These are phyloP conservation scores for Lutjanus campechanus DNA, from an alignment of 2,797 vertebrate species.

Conservation along the genomic window DNA sequence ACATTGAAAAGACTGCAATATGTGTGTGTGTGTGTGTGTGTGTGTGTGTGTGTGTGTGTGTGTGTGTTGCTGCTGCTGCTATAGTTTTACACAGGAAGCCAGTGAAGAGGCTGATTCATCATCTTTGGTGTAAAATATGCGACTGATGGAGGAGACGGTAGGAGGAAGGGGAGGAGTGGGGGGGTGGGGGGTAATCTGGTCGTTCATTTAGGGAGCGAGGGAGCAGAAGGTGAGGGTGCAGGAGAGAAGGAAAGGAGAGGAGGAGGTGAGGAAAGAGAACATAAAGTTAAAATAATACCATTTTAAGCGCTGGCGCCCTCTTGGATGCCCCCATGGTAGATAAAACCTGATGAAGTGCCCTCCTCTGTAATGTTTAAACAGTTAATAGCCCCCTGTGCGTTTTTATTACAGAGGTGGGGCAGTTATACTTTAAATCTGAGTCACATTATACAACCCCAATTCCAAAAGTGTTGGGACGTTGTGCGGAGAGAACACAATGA, in stretches of 20 bases:
- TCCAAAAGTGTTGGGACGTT: too few species aligned
- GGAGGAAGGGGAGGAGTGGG: background rate
- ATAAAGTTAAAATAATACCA: too few species aligned
- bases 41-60: slow-evolving; percentile 39
- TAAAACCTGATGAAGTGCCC: too few species aligned
- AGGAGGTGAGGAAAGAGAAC: background rate
- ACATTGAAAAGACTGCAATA: slow-evolving; percentile 38
- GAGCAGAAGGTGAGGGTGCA: background rate
- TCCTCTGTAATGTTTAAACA: too few species aligned
- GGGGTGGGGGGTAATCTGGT: too few species aligned
- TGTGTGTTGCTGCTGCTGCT: slow-evolving; percentile 32
- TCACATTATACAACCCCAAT: too few species aligned
- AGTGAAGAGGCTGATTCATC: slow-evolving; percentile 72
- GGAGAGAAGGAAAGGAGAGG: background rate
- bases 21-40: slow-evolving; percentile 37
- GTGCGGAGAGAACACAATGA: too few species aligned
- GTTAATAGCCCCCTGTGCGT: too few species aligned
- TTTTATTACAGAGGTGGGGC: too few species aligned
- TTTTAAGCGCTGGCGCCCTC: too few species aligned
- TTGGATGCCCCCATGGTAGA: too few species aligned
- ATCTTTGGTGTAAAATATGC: slow-evolving; percentile 56
- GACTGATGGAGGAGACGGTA: slow-evolving; percentile 22
- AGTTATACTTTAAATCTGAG: too few species aligned
- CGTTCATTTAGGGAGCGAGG: background rate
- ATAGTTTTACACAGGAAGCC: slow-evolving; percentile 69